A percentile compares a stretch with the other conserved stretches of the same genome.
These are phyloP conservation scores for Australoheros facetus DNA, from an alignment of 2,797 vertebrate genomes.

Conservation along the genomic window DNA sequence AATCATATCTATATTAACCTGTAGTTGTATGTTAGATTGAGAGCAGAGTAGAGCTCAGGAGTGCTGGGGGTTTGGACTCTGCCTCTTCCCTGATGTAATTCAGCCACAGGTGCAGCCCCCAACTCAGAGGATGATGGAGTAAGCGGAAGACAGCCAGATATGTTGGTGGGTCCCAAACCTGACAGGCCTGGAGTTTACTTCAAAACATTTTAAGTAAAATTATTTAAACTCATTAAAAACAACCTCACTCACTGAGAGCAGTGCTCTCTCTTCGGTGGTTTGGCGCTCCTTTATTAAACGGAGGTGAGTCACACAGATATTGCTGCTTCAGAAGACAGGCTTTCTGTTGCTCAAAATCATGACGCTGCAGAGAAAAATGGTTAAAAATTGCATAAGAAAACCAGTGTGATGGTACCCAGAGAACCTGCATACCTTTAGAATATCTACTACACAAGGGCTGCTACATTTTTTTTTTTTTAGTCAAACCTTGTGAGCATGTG, in stretches of 20 bases:
- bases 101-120: background rate
- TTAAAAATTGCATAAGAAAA: background rate
- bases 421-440: background rate
- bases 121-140: slow-evolving; percentile 56
- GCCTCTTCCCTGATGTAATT: slow-evolving; percentile 21
- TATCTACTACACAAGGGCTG: background rate
- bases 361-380: slow-evolving; percentile 56
- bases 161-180: slow-evolving; percentile 40
- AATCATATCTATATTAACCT: slow-evolving; percentile 49
- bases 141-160: slow-evolving; percentile 61
- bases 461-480: background rate
- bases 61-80: slow-evolving; percentile 76
- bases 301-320: slow-evolving; percentile 68
- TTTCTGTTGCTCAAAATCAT: slow-evolving; percentile 77
- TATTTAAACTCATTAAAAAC: background rate
- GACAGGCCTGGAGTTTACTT: slow-evolving; percentile 49
- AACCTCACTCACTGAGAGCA: slow-evolving; percentile 56
- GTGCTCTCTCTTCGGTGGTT: slow-evolving; percentile 53
- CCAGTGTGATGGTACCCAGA: background rate
- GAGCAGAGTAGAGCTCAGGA: slow-evolving; percentile 78
- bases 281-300: slow-evolving; percentile 10
- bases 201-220: background rate
- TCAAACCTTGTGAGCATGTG: background rate
- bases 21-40: slow-evolving; percentile 65
- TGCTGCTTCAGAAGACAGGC: slow-evolving; percentile 72